Evolutionary conservation across 2,888 invertebrate genomes (phyloP), one percentile per base, ranked within the genome.

Genomic region (Epinotia bilunana): DNA sequence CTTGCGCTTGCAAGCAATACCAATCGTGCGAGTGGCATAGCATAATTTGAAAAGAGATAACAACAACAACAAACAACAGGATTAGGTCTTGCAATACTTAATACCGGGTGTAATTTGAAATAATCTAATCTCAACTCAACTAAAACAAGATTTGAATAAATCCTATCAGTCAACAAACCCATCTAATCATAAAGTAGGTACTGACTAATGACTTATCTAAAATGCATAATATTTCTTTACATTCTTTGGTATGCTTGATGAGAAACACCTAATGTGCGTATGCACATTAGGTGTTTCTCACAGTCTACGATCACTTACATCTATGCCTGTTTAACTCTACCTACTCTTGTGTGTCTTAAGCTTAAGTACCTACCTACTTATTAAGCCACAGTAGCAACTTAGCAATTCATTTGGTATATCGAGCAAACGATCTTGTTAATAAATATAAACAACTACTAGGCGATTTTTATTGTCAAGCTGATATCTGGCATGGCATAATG

Each of bases 41-140:
- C 79, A 80, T 57, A 82, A 79, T 81, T 76, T 78, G 83, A 88
- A 84, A 80, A 84, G 88, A 86, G 90, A 90, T 77, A 72, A 82
- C 84, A 89, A 91, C 87, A 91, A 91, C 89, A 90, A 92, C 90
- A 91, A 89, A 88, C 83, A 86, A 84, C 87, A 86, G 86, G n/a
- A 53, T 13, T n/a, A 53, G 49, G 49, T 53, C n/a, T 53, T 53
- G 53, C 13, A n/a, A 53, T 53, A 4, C n/a, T 6, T 53, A 53
- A 0, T 53, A n/a, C 53, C n/a, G n/a, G n/a, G 6, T 2, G 53
- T n/a, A 53, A 49, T 49, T 49, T 16, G 13, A 4, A 49, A 53
- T 53, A n/a, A 53, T 6, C 39, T 39, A 39, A 33, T 33, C 6
- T 33, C 7, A 33, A 33, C 6, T 33, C 7, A 33, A 33, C 7